Conservation (phyloP, 2,797 vertebrate species). For the Gymnothorax reevesii region DNA sequence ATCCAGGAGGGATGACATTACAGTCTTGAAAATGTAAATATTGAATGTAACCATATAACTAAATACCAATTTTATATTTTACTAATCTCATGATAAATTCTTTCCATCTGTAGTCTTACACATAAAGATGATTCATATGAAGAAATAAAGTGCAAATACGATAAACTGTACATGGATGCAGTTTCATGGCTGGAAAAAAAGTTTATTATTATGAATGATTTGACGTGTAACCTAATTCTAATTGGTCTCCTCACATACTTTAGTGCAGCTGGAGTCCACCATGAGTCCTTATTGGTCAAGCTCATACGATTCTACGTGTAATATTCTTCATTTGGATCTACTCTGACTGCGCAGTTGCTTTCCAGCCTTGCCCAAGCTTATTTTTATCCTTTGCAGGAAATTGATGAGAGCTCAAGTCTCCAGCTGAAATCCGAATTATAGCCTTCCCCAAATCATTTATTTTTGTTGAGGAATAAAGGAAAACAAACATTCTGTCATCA, state of each 20-base stretch:
- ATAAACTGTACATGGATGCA: conserved; percentile 31
- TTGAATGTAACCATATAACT: conserved; percentile 43
- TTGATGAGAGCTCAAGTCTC: conserved; percentile 26
- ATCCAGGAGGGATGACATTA: neutral
- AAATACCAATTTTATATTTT: conserved; percentile 37
- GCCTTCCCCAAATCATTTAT: conserved; percentile 40
- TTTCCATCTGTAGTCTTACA: conserved; percentile 54
- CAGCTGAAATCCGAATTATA: conserved; percentile 50
- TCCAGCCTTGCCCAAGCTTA: conserved; percentile 49
- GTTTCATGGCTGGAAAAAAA: conserved; percentile 17
- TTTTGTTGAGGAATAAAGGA: conserved; percentile 34
- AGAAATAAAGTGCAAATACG: conserved; percentile 26
- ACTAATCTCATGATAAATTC: conserved; percentile 55
- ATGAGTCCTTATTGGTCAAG: conserved; percentile 9
- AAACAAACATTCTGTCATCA: conserved; percentile 42
- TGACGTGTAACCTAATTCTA: conserved; percentile 5
- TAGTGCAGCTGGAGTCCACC: neutral
- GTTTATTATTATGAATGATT: conserved; percentile 5
- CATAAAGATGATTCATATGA: conserved; percentile 28
- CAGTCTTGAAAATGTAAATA: conserved; percentile 43
- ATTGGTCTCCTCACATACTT: neutral
- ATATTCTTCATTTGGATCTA: conserved; percentile 34
- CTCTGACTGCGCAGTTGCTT: conserved; percentile 48
- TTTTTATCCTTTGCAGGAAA: conserved; percentile 45
- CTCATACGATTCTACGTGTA: conserved; percentile 17